These are phyloP conservation scores for Nasonovia ribisnigri DNA, from an alignment of 2,888 invertebrate genomes.

Conservation along the genomic window DNA sequence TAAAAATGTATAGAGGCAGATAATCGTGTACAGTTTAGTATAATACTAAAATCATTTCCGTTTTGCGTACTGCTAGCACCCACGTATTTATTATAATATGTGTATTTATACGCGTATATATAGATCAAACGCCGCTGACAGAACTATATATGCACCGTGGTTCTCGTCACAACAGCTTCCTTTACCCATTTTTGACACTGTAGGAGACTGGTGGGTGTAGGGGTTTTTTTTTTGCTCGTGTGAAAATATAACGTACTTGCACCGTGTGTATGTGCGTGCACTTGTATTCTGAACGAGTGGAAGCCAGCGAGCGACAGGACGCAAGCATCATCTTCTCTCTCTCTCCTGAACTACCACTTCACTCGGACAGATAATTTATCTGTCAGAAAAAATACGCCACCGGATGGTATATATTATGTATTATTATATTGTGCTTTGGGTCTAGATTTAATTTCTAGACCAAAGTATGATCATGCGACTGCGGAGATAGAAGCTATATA, in stretches of 20 bases:
- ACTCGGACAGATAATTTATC: slow-evolving; percentile 55
- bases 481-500: slow-evolving; percentile 1
- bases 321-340: background rate
- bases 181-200: slow-evolving; percentile 13
- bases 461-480: background rate
- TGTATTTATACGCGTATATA: background rate
- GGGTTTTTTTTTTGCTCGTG: background rate
- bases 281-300: slow-evolving; percentile 34
- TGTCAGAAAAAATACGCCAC: slow-evolving; percentile 36
- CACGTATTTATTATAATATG: background rate
- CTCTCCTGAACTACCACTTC: slow-evolving; percentile 22
- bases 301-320: background rate
- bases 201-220: background rate
- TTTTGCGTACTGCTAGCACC: background rate
- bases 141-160: background rate
- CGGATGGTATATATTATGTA: slow-evolving; percentile 12
- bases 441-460: slow-evolving; percentile 29
- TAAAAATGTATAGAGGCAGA: background rate
- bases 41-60: slow-evolving; percentile 25
- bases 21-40: background rate
- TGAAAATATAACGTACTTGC: slow-evolving; percentile 32
- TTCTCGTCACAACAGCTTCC: slow-evolving; percentile 19
- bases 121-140: background rate
- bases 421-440: slow-evolving; percentile 4
- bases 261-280: background rate